Evolutionary conservation across 2,113 vertebrate genomes (phyloP).

Genomic region (Macroglossus sobrinus): DNA sequence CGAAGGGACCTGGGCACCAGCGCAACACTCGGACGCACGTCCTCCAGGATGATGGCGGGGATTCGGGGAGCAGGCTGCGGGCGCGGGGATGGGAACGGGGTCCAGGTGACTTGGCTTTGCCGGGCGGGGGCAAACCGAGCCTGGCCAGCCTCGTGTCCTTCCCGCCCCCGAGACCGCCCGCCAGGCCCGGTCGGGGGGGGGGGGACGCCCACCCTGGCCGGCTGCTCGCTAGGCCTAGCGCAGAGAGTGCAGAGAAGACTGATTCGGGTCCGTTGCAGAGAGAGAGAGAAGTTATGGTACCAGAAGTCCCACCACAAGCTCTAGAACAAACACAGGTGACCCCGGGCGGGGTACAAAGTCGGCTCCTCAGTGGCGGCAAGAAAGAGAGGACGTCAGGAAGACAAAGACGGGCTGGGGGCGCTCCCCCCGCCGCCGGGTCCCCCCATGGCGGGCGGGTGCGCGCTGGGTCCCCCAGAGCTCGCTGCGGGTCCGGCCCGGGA

Average conservation of each 20-base stretch:
- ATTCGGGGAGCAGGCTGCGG: fast-evolving
- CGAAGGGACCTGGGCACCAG: neutral
- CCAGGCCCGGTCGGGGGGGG: fast-evolving
- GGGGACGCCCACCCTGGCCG: no score
- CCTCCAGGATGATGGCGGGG: fast-evolving
- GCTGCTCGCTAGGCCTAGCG: no score
- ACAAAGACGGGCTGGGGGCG: fast-evolving
- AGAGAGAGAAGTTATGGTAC: neutral
- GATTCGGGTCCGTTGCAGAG: neutral
- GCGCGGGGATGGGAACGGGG: fast-evolving
- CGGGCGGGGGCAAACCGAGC: no score
- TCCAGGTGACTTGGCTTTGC: no score
- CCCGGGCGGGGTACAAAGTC: neutral
- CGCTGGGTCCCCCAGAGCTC: fast-evolving
- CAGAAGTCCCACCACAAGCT: neutral
- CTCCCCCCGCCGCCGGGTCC: fast-evolving
- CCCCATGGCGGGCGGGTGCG: fast-evolving
- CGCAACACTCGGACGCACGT: no score
- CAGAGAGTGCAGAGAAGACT: neutral
- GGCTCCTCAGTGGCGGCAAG: neutral
- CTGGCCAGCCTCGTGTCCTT: neutral
- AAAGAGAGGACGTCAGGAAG: fast-evolving
- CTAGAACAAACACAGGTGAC: fast-evolving
- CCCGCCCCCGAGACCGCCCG: neutral
- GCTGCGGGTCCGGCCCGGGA: no score